A percentile compares a stretch with the other conserved stretches of the same genome.
Evolutionary conservation across 35 echinoderm and acorn worm species (phyloP).

Genomic region (Stichopus chloronotus): DNA sequence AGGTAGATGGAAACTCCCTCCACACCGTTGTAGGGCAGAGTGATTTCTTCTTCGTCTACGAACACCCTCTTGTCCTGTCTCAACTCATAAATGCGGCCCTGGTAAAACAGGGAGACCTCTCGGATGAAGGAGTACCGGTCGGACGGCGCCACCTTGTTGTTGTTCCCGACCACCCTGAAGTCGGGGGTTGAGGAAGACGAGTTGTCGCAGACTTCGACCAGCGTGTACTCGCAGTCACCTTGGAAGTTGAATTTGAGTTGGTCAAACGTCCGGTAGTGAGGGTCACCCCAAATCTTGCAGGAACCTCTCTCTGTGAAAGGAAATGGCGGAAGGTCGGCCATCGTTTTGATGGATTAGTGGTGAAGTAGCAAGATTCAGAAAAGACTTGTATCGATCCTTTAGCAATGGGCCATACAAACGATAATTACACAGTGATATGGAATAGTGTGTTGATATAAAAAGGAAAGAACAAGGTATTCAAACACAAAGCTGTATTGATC

Average conservation of each 20-base stretch:
- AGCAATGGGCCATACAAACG: too few relatives aligned
- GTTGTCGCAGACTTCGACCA: constrained; percentile 64
- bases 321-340: neutral
- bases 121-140: constrained; percentile 44
- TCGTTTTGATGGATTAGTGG: too few relatives aligned
- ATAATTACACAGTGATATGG: too few relatives aligned
- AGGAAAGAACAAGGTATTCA: too few relatives aligned
- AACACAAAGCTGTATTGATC: too few relatives aligned
- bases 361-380: too few relatives aligned
- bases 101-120: constrained; percentile 58
- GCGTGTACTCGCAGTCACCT: constrained; percentile 72
- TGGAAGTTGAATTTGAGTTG: constrained; percentile 55
- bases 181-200: neutral
- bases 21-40: neutral
- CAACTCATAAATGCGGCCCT: constrained; percentile 24
- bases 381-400: too few relatives aligned
- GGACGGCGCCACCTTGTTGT: constrained; percentile 40
- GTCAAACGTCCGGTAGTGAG: constrained; percentile 80
- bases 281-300: constrained; percentile 67
- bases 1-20: constrained; percentile 41
- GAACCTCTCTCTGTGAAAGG: constrained; percentile 40
- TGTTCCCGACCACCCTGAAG: constrained; percentile 51
- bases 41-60: constrained; percentile 11
- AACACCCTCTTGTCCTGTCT: constrained; percentile 1
- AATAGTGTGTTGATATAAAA: too few relatives aligned